Evolutionary conservation across 2,888 invertebrate genomes (phyloP).

Genomic region (Trachelus iudaicus): DNA sequence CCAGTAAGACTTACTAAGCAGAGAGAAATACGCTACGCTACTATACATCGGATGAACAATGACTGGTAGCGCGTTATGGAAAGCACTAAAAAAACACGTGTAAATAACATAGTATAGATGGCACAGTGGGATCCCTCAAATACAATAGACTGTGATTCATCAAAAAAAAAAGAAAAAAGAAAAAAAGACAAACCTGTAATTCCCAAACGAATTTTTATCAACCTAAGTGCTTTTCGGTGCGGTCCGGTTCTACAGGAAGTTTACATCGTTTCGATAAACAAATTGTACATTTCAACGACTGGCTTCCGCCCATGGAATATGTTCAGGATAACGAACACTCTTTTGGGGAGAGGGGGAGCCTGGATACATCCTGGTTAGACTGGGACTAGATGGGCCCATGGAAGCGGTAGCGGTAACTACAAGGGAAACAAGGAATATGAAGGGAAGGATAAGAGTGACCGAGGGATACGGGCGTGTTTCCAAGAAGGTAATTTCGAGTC

Average conservation of each 20-base stretch:
- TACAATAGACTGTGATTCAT: background rate
- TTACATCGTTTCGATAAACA: background rate
- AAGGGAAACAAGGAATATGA: slow-evolving; percentile 33
- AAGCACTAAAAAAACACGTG: background rate
- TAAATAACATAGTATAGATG: background rate
- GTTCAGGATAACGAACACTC: background rate
- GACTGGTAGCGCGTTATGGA: background rate
- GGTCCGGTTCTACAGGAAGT: background rate
- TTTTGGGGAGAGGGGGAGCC: background rate
- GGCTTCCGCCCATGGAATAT: background rate
- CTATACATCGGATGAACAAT: background rate
- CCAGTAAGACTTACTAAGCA: background rate
- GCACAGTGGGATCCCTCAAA: background rate
- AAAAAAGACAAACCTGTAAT: background rate
- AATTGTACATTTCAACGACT: background rate
- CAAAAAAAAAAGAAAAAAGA: background rate
- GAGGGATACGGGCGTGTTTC: slow-evolving; percentile 29
- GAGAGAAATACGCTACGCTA: background rate
- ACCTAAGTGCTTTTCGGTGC: background rate
- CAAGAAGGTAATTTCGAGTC: slow-evolving; percentile 55
- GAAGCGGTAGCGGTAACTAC: slow-evolving; percentile 29
- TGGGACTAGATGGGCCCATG: background rate
- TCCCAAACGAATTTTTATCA: background rate
- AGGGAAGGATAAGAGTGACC: background rate
- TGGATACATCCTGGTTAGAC: background rate